Percentiles rank a stretch among this genome's conserved stretches.
Evolutionary conservation across 2,113 vertebrate genomes (phyloP).

Genomic region (Eulemur macaco): DNA sequence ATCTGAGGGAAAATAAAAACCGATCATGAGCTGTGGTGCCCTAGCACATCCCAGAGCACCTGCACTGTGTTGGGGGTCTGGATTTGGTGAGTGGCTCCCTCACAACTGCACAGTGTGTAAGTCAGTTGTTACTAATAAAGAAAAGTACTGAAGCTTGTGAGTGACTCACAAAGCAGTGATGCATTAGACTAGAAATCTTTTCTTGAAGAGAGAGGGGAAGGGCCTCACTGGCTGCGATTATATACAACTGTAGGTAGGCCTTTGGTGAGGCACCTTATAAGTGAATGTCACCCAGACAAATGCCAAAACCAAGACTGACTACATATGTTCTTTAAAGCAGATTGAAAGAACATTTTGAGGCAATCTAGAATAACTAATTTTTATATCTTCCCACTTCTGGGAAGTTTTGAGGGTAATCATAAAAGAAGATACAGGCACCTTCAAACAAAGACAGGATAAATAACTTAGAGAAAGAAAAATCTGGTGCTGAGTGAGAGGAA

Average conservation of each 20-base stretch:
- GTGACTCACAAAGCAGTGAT: constrained; percentile 23
- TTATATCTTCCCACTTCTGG: background rate
- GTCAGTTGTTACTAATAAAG: constrained; percentile 23
- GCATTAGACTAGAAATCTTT: background rate
- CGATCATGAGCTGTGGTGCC: background rate
- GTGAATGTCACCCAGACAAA: background rate
- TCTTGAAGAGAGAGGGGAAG: background rate
- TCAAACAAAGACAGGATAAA: background rate
- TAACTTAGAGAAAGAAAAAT: background rate
- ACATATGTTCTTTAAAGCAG: background rate
- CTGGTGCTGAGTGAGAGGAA: background rate
- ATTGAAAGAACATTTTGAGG: background rate
- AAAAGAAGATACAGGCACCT: background rate
- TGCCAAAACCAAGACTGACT: background rate
- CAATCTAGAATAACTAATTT: background rate
- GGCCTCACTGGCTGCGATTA: fast-evolving
- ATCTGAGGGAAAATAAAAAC: background rate
- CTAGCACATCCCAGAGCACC: background rate
- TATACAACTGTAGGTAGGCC: background rate
- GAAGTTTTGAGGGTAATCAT: background rate
- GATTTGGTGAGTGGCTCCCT: background rate
- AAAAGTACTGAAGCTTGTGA: background rate
- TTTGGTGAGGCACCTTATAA: background rate
- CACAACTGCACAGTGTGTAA: background rate
- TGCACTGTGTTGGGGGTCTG: background rate